A percentile compares a stretch with the other conserved stretches of the same genome.
Conservation (phyloP, 2,113 vertebrate species). For the Mohoua ochrocephala region DNA sequence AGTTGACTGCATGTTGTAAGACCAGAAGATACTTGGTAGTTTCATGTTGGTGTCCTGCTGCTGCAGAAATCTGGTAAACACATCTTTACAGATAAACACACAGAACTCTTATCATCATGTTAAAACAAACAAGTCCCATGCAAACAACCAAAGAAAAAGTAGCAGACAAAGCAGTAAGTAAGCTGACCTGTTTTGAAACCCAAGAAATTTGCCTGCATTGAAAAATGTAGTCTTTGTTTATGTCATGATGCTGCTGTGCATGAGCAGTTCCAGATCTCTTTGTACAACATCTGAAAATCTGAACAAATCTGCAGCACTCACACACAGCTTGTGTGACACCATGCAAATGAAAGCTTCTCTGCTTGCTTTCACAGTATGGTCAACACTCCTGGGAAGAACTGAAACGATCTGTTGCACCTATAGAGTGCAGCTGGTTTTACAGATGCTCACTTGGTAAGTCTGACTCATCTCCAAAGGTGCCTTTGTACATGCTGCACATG, state of each 20-base stretch:
- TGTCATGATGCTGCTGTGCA: fast-evolving
- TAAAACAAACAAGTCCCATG: background rate
- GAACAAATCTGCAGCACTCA: background rate
- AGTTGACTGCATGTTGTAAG: background rate
- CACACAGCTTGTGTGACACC: background rate
- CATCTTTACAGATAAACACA: background rate
- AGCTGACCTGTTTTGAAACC: background rate
- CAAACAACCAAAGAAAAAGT: background rate
- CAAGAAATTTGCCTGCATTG: background rate
- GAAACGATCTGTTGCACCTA: background rate
- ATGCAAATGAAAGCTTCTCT: background rate
- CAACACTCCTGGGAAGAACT: background rate
- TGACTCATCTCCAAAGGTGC: background rate
- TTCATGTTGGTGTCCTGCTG: background rate
- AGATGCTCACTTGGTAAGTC: background rate
- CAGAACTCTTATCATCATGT: background rate
- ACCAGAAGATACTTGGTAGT: background rate
- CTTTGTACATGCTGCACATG: background rate
- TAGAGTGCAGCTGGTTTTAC: background rate
- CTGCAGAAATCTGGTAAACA: background rate
- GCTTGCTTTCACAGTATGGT: background rate
- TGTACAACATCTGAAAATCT: background rate
- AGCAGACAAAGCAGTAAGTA: background rate
- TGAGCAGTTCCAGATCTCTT: background rate
- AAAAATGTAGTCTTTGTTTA: background rate